A percentile compares a stretch with the other conserved stretches of the same genome.
Evolutionary conservation across 92 coral and sea anemone species (phyloP).

Genomic region (Plumapathes pennacea): DNA sequence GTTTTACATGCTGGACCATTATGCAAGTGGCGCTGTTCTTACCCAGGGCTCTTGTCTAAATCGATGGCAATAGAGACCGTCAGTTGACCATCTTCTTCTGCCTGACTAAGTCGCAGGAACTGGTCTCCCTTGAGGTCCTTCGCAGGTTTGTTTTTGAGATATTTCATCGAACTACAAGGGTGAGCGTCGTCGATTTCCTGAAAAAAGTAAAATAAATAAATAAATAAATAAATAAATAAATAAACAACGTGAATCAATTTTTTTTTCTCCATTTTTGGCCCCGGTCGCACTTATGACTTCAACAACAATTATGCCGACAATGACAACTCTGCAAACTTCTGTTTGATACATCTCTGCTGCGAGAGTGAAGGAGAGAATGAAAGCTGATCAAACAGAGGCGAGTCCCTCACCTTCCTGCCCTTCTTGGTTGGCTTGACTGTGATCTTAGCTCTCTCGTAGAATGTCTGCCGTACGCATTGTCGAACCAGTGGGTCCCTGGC

Average conservation of each 20-base stretch:
- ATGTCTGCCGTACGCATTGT: conserved; percentile 94
- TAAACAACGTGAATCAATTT: too few relatives aligned
- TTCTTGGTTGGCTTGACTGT: conserved; percentile 85
- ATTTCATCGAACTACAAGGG: conserved; percentile 77
- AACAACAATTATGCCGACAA: too few relatives aligned
- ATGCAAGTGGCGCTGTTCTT: neutral
- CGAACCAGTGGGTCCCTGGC: conserved; percentile 96
- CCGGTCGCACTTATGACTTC: too few relatives aligned
- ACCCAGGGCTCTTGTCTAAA: conserved; percentile 75
- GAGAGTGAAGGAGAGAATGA: too few relatives aligned
- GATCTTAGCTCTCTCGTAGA: conserved; percentile 90
- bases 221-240: too few relatives aligned
- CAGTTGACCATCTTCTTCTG: conserved; percentile 87
- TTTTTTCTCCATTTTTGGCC: too few relatives aligned
- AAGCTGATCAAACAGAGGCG: too few relatives aligned
- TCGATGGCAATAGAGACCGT: conserved; percentile 75
- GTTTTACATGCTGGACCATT: neutral
- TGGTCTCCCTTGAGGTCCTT: conserved; percentile 89
- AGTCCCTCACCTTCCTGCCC: conserved; percentile 81
- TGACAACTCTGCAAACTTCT: too few relatives aligned
- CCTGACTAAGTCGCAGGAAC: conserved; percentile 78
- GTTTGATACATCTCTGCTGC: too few relatives aligned
- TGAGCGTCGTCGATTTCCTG: conserved; percentile 96
- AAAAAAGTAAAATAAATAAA: too few relatives aligned
- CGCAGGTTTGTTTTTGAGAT: conserved; percentile 84